Evolutionary conservation across 2,888 invertebrate species (phyloP), one percentile per base, ranked within the genome.

Genomic region (Yponomeuta plumbellus): DNA sequence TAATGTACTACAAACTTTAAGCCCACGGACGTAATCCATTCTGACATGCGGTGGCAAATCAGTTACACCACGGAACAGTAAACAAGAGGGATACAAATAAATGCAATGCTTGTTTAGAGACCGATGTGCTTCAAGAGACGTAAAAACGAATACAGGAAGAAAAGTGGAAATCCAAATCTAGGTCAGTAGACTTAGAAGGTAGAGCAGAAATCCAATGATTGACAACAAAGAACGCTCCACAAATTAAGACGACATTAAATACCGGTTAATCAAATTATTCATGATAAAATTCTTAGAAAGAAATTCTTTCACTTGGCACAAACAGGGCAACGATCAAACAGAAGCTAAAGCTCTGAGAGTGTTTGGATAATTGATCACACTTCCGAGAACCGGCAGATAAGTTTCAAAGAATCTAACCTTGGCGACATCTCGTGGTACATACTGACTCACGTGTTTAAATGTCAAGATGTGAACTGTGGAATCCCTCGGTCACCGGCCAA

Each of bases 391-490:
- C 44, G 13, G 17, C 3, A 13, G 44, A 52, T 52, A 52, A 52
- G 44, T 52, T 52, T 52, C 17, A 52, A 52, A 17, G 17, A 52
- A 52, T 52, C 44, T 52, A 17, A 52, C 44, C 44, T 52, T 52
- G 44, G 17, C 1, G 44, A 52, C 44, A 52, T 17, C 13, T 17
- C 44, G 44, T 52, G 44, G 44, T 52, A 4, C 21, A 58, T 2
- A 58, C 58, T 21, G 58, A 58, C 58, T 58, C 21, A 58, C 21
- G 58, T 58, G 4, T 58, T 52, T 52, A 52, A 13, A 52, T 52
- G 44, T 52, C 17, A 52, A 52, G 17, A 5, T 52, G 44, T 17
- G 5, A 52, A 52, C 44, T 52, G 44, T 13, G 44, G 44, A 52
- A 52, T 52, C 44, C 44, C 44, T 17, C 44, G 8, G 44, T 52